Conservation (phyloP, 2,888 invertebrate species). For the Aproaerema taeniolella region DNA sequence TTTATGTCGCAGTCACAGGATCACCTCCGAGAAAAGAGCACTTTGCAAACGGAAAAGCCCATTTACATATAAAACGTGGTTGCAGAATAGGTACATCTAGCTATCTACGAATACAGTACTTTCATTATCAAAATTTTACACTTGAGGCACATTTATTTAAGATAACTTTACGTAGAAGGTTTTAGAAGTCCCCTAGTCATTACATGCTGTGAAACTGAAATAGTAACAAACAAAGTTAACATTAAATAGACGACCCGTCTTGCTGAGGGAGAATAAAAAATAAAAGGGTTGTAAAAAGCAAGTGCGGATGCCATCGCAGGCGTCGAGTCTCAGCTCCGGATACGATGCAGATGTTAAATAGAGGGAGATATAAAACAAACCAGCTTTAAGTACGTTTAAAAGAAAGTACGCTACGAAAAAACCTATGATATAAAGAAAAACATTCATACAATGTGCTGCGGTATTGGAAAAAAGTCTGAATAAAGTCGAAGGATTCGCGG, state of each 20-base stretch:
- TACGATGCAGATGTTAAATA: slow-evolving; percentile 45
- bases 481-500: slow-evolving; percentile 37
- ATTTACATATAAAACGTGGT: slow-evolving; percentile 56
- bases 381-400: slow-evolving; percentile 26
- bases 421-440: background rate
- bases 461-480: slow-evolving; percentile 34
- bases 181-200: background rate
- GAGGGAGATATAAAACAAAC: slow-evolving; percentile 33
- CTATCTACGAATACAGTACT: slow-evolving; percentile 13
- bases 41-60: slow-evolving; percentile 49
- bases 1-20: slow-evolving; percentile 46
- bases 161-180: background rate
- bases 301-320: slow-evolving; percentile 44
- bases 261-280: slow-evolving; percentile 39
- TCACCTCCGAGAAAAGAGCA: slow-evolving; percentile 50
- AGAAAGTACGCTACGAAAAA: slow-evolving; percentile 26
- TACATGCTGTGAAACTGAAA: background rate
- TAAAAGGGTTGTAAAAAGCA: slow-evolving; percentile 43
- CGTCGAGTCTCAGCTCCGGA: slow-evolving; percentile 33
- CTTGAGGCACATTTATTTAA: background rate
- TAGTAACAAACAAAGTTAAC: background rate
- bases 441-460: slow-evolving; percentile 26
- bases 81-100: slow-evolving; percentile 24
- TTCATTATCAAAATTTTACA: background rate
- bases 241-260: slow-evolving; percentile 14